Conservation (phyloP, 2,888 invertebrate genomes). For the Eupithecia exiguata region DNA sequence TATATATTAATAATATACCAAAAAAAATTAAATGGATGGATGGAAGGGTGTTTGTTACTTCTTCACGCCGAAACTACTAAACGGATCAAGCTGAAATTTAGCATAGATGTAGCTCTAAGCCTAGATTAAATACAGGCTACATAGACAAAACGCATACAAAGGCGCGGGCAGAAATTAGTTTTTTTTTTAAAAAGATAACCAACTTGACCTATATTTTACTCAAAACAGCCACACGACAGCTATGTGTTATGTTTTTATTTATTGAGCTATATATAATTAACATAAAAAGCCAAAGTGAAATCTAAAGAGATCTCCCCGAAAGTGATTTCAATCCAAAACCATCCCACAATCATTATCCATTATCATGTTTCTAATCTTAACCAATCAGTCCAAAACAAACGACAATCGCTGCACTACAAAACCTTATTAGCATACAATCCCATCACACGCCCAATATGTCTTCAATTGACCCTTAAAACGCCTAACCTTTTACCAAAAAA, state of each 20-base stretch:
- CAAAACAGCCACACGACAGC: background rate
- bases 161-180: background rate
- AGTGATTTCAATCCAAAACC: background rate
- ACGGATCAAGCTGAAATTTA: too few species aligned
- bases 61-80: too few species aligned
- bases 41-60: too few species aligned
- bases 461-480: constrained; percentile 31
- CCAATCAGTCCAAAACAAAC: background rate
- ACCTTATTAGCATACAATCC: constrained; percentile 12
- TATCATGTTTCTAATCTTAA: background rate
- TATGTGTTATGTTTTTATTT: too few species aligned
- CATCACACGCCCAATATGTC: constrained; percentile 5
- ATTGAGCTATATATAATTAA: too few species aligned
- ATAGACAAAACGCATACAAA: too few species aligned
- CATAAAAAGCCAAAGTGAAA: background rate
- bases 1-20: too few species aligned
- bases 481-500: constrained; percentile 54
- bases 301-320: background rate
- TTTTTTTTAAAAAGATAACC: background rate
- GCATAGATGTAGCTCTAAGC: too few species aligned
- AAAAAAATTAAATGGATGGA: too few species aligned
- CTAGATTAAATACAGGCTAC: too few species aligned
- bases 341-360: background rate
- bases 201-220: background rate
- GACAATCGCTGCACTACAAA: background rate